phyloP scores from a whole-genome alignment of 1,140 invertebrate genomes.

The Pollicipes pollicipes region DNA sequence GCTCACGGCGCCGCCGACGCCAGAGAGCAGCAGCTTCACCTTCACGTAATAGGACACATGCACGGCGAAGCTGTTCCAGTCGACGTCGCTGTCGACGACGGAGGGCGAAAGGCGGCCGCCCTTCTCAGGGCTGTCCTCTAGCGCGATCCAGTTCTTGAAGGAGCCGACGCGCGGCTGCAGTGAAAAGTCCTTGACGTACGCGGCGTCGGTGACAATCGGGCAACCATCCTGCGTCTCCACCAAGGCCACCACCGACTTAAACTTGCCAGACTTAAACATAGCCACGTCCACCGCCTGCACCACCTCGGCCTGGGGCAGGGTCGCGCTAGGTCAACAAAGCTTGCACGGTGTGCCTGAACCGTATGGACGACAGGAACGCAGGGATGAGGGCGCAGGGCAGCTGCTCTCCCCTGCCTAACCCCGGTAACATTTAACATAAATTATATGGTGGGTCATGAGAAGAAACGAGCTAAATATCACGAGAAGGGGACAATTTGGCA shows the following conservation, averaged over 20 bases:
- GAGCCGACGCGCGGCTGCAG: constrained; percentile 50
- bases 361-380: too few relatives aligned
- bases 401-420: too few relatives aligned
- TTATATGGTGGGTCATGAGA: too few relatives aligned
- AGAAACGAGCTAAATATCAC: too few relatives aligned
- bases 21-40: constrained; percentile 48
- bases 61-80: constrained; percentile 68
- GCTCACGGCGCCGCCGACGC: constrained; percentile 57
- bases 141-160: constrained; percentile 63
- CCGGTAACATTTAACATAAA: too few relatives aligned
- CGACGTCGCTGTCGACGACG: constrained; percentile 28
- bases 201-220: constrained; percentile 40
- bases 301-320: constrained; percentile 39
- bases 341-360: too few relatives aligned
- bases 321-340: too few relatives aligned
- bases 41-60: constrained; percentile 79
- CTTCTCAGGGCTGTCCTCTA: constrained; percentile 54
- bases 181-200: constrained; percentile 40
- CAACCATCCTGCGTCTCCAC: constrained; percentile 57
- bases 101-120: constrained; percentile 47
- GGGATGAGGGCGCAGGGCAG: too few relatives aligned
- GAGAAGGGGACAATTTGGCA: too few relatives aligned
- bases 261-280: constrained; percentile 96
- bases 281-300: constrained; percentile 94
- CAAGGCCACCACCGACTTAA: constrained; percentile 79